These are phyloP conservation scores for Acanthopagrus latus DNA, from an alignment of 2,797 vertebrate genomes.

Conservation along the genomic window DNA sequence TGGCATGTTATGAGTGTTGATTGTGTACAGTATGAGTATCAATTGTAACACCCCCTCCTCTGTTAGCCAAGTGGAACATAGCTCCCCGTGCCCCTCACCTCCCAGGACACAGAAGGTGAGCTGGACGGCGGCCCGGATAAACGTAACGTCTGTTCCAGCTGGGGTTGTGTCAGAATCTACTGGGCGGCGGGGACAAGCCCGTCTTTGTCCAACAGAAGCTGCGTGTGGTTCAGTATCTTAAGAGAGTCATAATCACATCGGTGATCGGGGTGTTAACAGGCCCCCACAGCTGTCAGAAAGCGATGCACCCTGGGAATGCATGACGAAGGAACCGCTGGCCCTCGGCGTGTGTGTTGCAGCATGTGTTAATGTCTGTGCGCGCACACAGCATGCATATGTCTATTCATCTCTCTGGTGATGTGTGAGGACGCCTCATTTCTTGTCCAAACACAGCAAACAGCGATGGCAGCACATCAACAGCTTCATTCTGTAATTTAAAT, in stretches of 20 bases:
- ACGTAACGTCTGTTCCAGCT: constrained; percentile 73
- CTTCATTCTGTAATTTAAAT: constrained; percentile 44
- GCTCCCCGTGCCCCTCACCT: constrained; percentile 56
- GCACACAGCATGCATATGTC: constrained; percentile 37
- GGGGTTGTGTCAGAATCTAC: constrained; percentile 76
- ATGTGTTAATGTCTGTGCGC: constrained; percentile 53
- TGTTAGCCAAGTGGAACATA: constrained; percentile 63
- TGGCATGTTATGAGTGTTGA: constrained; percentile 62
- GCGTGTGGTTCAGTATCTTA: constrained; percentile 81
- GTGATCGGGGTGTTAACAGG: constrained; percentile 75
- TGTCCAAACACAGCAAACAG: constrained; percentile 61
- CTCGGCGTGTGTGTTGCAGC: constrained; percentile 28
- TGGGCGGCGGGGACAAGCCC: constrained; percentile 67
- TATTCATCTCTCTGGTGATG: constrained; percentile 45
- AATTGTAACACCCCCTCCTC: constrained; percentile 65
- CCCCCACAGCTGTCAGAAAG: constrained; percentile 77
- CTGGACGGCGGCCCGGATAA: constrained; percentile 79
- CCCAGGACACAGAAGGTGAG: constrained; percentile 77
- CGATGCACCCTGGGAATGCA: constrained; percentile 75
- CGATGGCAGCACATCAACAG: constrained; percentile 41
- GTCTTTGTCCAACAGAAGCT: constrained; percentile 79
- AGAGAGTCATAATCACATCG: constrained; percentile 81
- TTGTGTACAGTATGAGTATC: constrained; percentile 70
- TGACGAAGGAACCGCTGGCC: constrained; percentile 55
- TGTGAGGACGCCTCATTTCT: constrained; percentile 53